These are phyloP conservation scores for Balearica regulorum DNA, from an alignment of 2,797 vertebrate genomes.

Conservation along the genomic window DNA sequence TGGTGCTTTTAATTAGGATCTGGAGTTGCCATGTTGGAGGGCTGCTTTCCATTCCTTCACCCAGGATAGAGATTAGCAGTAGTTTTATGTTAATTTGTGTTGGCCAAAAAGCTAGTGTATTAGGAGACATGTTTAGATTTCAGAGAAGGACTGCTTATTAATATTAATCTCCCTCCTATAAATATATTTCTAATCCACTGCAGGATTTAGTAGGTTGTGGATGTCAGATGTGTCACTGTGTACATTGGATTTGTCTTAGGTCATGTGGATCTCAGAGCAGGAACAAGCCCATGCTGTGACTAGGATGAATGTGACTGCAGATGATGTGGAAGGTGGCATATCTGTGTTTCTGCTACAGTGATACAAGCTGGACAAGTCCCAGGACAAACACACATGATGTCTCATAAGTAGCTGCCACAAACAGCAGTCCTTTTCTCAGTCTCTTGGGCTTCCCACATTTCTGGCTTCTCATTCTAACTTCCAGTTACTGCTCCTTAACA, in stretches of 20 bases:
- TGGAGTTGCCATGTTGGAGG: background rate
- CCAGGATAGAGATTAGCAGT: background rate
- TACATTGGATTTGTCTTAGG: background rate
- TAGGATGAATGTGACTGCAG: background rate
- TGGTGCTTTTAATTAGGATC: background rate
- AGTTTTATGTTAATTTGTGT: constrained; percentile 13
- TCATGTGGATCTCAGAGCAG: background rate
- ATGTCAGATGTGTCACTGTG: background rate
- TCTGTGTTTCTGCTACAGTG: background rate
- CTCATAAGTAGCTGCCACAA: background rate
- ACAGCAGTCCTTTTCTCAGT: background rate
- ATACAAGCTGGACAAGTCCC: background rate
- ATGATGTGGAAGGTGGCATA: background rate
- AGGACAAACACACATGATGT: background rate
- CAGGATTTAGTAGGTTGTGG: background rate
- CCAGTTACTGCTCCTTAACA: background rate
- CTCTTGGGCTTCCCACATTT: background rate
- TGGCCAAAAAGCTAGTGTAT: constrained; percentile 3
- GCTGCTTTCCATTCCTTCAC: background rate
- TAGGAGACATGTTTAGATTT: background rate
- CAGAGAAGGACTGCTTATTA: constrained; percentile 4
- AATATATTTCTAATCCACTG: constrained; percentile 4
- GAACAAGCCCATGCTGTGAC: background rate
- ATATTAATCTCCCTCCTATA: constrained; percentile 9
- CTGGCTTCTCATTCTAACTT: background rate